phyloP scores from a whole-genome alignment of 2,888 invertebrate species.

The Amblyjoppa fuscipennis region DNA sequence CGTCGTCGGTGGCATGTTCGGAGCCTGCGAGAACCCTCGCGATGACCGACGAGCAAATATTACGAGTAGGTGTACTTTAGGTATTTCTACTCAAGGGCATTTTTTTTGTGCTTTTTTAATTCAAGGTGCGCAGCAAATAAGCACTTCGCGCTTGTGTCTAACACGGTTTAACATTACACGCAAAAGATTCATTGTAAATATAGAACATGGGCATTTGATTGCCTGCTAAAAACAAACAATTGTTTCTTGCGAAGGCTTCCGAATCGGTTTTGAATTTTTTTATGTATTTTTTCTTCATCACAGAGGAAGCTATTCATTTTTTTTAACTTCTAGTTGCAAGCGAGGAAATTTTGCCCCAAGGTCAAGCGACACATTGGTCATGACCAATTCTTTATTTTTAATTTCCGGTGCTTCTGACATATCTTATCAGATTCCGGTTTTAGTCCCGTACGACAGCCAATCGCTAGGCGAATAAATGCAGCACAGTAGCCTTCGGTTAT shows the following conservation, averaged over 20 bases:
- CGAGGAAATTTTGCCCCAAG: too few relatives aligned
- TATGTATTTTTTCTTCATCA: too few relatives aligned
- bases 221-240: not conserved
- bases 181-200: not conserved
- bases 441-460: not conserved
- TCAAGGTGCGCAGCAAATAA: not conserved
- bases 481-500: not conserved
- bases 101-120: constrained; percentile 18
- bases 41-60: constrained; percentile 67
- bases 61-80: constrained; percentile 60
- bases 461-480: not conserved
- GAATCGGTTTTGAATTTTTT: not conserved
- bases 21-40: constrained; percentile 68
- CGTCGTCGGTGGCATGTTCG: constrained; percentile 59
- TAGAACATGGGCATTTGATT: not conserved
- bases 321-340: too few relatives aligned
- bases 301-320: too few relatives aligned
- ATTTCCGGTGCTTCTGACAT: too few relatives aligned
- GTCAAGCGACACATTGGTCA: not conserved
- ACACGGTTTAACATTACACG: constrained; percentile 49
- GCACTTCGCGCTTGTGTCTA: constrained; percentile 28
- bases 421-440: not conserved
- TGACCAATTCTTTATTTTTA: too few relatives aligned
- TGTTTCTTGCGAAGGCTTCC: not conserved
- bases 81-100: constrained; percentile 39